Evolutionary conservation across 2,797 vertebrate species (phyloP), one percentile per base, ranked within the genome.

Genomic region (Microctenopoma lineatum): DNA sequence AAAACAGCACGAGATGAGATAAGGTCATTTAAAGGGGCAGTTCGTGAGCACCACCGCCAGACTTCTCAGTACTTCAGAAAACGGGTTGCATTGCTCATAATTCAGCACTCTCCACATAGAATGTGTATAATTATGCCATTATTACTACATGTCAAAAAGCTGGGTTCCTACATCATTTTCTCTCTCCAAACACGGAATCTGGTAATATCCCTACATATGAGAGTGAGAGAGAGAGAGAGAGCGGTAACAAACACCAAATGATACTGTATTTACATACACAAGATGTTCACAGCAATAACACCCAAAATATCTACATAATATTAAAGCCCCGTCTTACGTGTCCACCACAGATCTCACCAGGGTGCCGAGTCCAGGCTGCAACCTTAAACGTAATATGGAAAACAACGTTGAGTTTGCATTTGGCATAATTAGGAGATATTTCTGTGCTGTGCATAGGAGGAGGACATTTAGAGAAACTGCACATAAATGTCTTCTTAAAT

Each of bases 1-100:
- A 48, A 27, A 59, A 41, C 16, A 34, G 36, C 34, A 57, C 14
- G 3, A 25, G 63, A 55, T 71, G 50, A 74, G 76, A 65, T 38
- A 45, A 66, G 18, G 29, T 73, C 18, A 68, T 16, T 65, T 60
- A 16, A 61, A 42, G 41, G 57, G 32, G 7, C 0, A 54, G 54
- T 36, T 11, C 26, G 15, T 48, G 29, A 66, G 53, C 29, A 44
- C 15, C 0, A 26, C 48, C 13, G 57, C 39, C 29, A 12, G 51
- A 36, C 53, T 25, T 42, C 46, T 63, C 12, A 21, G 45, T 15
- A 39, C 25, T 26, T 50, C n/a, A 56, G 50, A 39, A 54, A 45
- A 10, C 50, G 36, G 9, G 18, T 47, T 2, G n/a, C 3, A 26
- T 44, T 45, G 27, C 7, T 58, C 21, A 27, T 14, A 41, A 42